Base-by-base conservation (phyloP, 2,113 vertebrate species). In the Nestor notabilis region DNA sequence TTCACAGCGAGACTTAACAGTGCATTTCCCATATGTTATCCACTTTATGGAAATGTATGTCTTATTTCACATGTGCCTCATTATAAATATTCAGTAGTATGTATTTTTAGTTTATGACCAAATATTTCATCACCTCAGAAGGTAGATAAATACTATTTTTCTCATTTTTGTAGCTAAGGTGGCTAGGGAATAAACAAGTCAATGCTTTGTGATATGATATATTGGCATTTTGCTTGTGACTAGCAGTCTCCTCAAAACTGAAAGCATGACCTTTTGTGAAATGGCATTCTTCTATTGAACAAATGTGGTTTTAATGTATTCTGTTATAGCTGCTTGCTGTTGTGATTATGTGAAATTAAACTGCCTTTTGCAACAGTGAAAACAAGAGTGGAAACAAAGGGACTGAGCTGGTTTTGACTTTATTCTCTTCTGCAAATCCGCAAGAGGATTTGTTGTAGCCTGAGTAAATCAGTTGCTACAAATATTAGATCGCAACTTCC, bases 231-330 rank as follows among this genome's bases (percentile, higher is more conserved):
- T 87, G 58, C 71, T 93, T 88, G 85, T 93, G 88, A 92, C 80
- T 87, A 89, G 83, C 86, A 81, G 76, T 58, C 77, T 78, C 17
- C 89, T 90, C 80, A 87, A 88, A 94, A 90, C 92, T 81, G 88
- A 89, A 94, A 92, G 86, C 72, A 33, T 84, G 95, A 95, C 94
- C 96, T 96, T 96, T 96, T 63, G 60, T 68, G 80, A 96, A 96
- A 92, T 92, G 90, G 60, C 89, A 86, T 89, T 86, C 43, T 90
- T 90, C 87, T 93, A 90, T 94, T 92, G 92, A 95, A 82, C 86
- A 93, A 93, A 94, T 94, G 92, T 83, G 89, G 1, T 77, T 94
- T 93, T 90, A 92, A 90, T 94, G 71, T 68, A 82, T 93, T 97
- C 83, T 90, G 76, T 71, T 93, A 55, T 87, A 92, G 83, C 83